These are phyloP conservation scores for Lepidurus arcticus DNA, from an alignment of 1,140 invertebrate genomes.

Conservation along the genomic window DNA sequence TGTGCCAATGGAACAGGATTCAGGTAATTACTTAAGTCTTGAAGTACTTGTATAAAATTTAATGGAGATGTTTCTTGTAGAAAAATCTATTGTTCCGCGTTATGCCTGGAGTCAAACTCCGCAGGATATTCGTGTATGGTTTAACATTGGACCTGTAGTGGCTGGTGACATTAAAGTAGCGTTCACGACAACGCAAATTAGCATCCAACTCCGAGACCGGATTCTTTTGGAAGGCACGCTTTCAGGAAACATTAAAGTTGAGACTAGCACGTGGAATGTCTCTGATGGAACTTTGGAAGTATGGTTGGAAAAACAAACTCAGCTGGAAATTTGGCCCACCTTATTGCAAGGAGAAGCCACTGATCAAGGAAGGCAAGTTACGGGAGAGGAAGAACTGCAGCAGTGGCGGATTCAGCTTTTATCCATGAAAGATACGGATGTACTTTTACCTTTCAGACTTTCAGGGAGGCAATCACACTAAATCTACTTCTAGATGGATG, in stretches of 20 bases:
- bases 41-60: not conserved
- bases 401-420: not conserved
- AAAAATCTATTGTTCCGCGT: not conserved
- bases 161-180: constrained; percentile 14
- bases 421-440: not conserved
- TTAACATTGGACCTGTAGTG: constrained; percentile 5
- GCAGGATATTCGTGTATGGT: constrained; percentile 24
- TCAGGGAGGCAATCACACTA: not conserved
- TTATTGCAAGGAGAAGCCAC: constrained; percentile 11
- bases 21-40: not conserved
- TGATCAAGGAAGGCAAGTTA: not conserved
- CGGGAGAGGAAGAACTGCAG: constrained; percentile 6
- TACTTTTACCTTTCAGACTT: not conserved
- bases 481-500: constrained; percentile 35
- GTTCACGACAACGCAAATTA: not conserved
- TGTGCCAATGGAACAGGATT: not conserved
- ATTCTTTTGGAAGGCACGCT: constrained; percentile 29
- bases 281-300: constrained; percentile 24
- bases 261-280: constrained; percentile 9
- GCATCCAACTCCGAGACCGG: not conserved
- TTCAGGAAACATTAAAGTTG: constrained; percentile 1
- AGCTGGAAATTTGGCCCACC: not conserved
- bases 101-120: constrained; percentile 29
- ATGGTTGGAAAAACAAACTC: not conserved
- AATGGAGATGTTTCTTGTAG: not conserved